Base-by-base conservation (phyloP, 2,888 invertebrate species). In the Dolomedes plantarius region DNA sequence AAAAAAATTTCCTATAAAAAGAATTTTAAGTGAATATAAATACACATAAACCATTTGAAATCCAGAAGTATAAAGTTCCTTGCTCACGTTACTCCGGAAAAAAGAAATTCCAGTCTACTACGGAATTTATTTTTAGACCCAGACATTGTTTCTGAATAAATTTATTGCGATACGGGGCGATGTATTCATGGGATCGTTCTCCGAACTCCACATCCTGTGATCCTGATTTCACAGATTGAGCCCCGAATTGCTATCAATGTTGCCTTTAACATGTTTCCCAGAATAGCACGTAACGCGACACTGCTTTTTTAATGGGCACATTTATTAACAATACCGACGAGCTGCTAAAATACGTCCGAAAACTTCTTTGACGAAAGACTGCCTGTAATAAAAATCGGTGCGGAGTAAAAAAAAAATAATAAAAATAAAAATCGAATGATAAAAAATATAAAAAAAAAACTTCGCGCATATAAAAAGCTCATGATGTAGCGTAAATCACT, bases 401-500 rank as follows among this genome's bases (percentile, higher is more conserved):
- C 36, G 16, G 39, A 0, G 9, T 3, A 16, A 28, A 62, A 28
- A 65, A 72, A 79, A n/a, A 72, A 36, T 6, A n/a, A n/a, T n/a
- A n/a, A n/a, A n/a, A n/a, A n/a, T n/a, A n/a, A n/a, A n/a, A n/a
- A n/a, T n/a, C n/a, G n/a, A n/a, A n/a, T n/a, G n/a, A n/a, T n/a
- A n/a, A n/a, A n/a, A n/a, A n/a, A n/a, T n/a, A n/a, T n/a, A 9
- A 36, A 36, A 36, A 23, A 23, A 56, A 5, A 56, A 56, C 46
- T 46, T 46, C 46, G 11, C 36, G 36, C 46, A 16, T 16, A 67
- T 32, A 36, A 67, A 32, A 67, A 32, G 19, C 32, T 67, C 67
- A 32, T 32, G 64, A 23, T 39, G n/a, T n/a, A 28, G 76, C 65
- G 82, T 83, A 83, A 83, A 83, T 83, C 82, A 83, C 69, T n/a